phyloP scores from a whole-genome alignment of 2,888 invertebrate genomes.

The Melieria crassipennis region DNA sequence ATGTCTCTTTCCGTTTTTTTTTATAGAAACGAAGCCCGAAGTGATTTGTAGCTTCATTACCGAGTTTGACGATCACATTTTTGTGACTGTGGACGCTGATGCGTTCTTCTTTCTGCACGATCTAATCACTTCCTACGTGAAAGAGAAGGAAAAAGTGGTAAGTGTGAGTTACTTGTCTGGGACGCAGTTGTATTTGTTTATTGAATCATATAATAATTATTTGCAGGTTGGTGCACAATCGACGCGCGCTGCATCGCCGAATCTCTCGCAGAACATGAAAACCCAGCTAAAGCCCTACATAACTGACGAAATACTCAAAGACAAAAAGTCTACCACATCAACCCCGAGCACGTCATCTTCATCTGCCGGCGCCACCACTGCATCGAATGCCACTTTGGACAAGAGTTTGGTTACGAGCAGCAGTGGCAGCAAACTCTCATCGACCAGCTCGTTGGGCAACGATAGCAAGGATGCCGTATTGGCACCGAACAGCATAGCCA shows the following conservation, averaged over 20 bases:
- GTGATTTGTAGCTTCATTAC: conserved; percentile 98
- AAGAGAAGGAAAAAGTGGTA: conserved; percentile 89
- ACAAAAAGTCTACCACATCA: conserved; percentile 43
- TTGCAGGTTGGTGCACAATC: conserved; percentile 61
- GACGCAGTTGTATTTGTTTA: conserved; percentile 1
- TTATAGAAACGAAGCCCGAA: conserved; percentile 80
- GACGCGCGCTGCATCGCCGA: conserved; percentile 63
- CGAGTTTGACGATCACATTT: conserved; percentile 98
- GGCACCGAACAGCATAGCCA: conserved; percentile 9
- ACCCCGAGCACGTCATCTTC: conserved; percentile 25
- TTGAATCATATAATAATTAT: background rate
- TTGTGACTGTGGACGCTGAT: conserved; percentile 97
- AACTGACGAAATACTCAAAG: conserved; percentile 58
- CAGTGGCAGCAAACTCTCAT: conserved; percentile 40
- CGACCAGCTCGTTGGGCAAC: conserved; percentile 8
- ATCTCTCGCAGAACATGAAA: conserved; percentile 59
- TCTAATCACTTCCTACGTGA: conserved; percentile 93
- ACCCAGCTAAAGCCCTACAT: conserved; percentile 57
- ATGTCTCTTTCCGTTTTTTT: conserved; percentile 11
- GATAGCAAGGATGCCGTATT: conserved; percentile 30
- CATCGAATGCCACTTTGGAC: conserved; percentile 24
- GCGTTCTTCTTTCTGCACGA: conserved; percentile 98
- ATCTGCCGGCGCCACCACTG: conserved; percentile 40
- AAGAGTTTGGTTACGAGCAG: conserved; percentile 27
- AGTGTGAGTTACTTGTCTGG: conserved; percentile 47